Percentiles rank a stretch among this genome's conserved stretches.
These are phyloP conservation scores for Rotaria macrura DNA, from an alignment of 2,888 invertebrate species.

Conservation along the genomic window DNA sequence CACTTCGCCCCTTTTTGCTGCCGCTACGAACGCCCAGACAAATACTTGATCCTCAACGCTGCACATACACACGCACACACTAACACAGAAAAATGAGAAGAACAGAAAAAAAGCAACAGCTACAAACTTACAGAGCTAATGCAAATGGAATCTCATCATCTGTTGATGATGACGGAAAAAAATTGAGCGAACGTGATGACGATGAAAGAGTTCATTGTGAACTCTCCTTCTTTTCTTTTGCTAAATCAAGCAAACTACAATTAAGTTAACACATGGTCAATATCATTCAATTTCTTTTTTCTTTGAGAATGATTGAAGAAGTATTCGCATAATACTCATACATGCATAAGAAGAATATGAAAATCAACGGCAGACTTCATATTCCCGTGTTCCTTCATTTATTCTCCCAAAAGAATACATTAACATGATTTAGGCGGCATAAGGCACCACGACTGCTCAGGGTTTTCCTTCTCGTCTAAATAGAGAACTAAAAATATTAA, in stretches of 20 bases:
- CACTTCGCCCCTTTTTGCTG: neutral
- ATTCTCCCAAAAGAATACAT: neutral
- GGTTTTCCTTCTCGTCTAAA: neutral
- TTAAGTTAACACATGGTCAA: slow-evolving; percentile 8
- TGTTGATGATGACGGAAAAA: neutral
- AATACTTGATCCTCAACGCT: neutral
- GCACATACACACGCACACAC: neutral
- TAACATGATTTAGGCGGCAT: neutral
- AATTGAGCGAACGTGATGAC: neutral
- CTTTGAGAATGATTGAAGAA: neutral
- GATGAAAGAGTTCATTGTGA: neutral
- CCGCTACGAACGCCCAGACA: neutral
- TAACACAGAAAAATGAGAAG: neutral
- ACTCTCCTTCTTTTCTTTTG: neutral
- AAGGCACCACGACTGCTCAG: neutral
- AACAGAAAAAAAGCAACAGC: neutral
- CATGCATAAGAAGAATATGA: neutral
- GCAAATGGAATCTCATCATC: neutral
- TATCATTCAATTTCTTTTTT: neutral
- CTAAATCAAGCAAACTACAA: neutral
- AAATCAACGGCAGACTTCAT: neutral
- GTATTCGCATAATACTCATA: neutral
- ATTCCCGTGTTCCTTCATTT: neutral
- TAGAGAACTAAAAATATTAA: neutral
- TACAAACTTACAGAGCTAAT: neutral